Base-by-base conservation (phyloP, 2,113 vertebrate genomes). In the Casuarius casuarius region DNA sequence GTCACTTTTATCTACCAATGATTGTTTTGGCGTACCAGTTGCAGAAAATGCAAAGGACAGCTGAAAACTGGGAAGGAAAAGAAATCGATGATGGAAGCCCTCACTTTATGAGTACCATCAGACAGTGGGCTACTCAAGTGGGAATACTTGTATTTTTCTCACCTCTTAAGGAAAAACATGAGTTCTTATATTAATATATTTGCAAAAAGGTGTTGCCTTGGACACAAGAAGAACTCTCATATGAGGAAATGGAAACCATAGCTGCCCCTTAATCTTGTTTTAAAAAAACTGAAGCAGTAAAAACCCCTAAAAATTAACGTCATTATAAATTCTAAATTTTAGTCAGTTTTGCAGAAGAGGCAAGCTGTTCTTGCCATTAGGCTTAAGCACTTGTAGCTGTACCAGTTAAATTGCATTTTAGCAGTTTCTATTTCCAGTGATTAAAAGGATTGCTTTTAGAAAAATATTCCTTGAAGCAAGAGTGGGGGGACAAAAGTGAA, bases 81-180 rank as follows among this genome's bases (percentile, higher is more conserved):
- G 65, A 42, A 10, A 16, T 16, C 9, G 18, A 15, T 3, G 6
- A 6, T n/a, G 54, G 31, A 26, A 28, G 8, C 44, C 31, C 22
- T 46, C 11, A 19, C 35, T 10, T 19, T 17, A 18, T 7, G 19
- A 23, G 22, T 33, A 7, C 51, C 9, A 25, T 20, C 46, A 33
- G 44, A 25, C 9, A 1, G 6, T 7, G 26, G 33, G 62, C 31
- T 21, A 4, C 3, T 2, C 4, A 7, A 0, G 6, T 10, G 18
- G 31, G 16, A 48, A 20, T 21, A 7, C 29, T 62, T 63, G 23
- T 13, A 6, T 33, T 51, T 11, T 54, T 18, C 54, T 49, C 44
- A 6, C 26, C 28, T 70, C 21, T 19, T 7, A 19, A 66, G 35
- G 67, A 42, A 44, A 56, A 46, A 68, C 1, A 25, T 42, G 42